Percentiles rank a stretch among this genome's conserved stretches.
Evolutionary conservation across 2,888 invertebrate genomes (phyloP).

Genomic region (Erpobdella octoculata): DNA sequence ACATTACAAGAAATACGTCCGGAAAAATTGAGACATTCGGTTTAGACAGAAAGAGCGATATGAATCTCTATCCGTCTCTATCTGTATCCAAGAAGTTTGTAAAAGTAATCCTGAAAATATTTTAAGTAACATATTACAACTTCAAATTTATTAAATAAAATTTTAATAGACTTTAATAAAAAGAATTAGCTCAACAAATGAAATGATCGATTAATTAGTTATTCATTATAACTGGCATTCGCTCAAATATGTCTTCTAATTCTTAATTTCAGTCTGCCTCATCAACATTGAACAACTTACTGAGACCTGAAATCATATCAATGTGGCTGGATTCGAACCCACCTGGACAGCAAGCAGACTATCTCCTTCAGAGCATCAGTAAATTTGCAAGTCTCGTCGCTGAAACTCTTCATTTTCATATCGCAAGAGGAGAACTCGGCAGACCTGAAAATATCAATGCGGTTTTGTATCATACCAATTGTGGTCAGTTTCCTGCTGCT

Average conservation of each 20-base stretch:
- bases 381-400: slow-evolving; percentile 26
- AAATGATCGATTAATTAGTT: no score
- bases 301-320: slow-evolving; percentile 42
- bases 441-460: neutral
- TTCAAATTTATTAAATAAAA: no score
- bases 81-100: neutral
- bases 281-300: slow-evolving; percentile 28
- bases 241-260: no score
- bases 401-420: slow-evolving; percentile 29
- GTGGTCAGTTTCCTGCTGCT: neutral
- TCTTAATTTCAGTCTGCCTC: slow-evolving; percentile 7
- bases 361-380: slow-evolving; percentile 44
- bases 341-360: slow-evolving; percentile 46
- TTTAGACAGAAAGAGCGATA: slow-evolving; percentile 4
- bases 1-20: neutral
- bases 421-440: slow-evolving; percentile 27
- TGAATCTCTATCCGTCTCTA: slow-evolving; percentile 1
- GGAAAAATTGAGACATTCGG: slow-evolving; percentile 3
- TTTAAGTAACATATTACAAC: neutral
- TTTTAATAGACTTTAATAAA: no score
- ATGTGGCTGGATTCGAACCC: slow-evolving; percentile 49
- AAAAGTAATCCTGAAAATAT: neutral
- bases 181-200: no score
- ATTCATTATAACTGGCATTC: no score
- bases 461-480: neutral